Conservation (phyloP, 2,113 vertebrate species). For the Nerophis lumbriciformis region DNA sequence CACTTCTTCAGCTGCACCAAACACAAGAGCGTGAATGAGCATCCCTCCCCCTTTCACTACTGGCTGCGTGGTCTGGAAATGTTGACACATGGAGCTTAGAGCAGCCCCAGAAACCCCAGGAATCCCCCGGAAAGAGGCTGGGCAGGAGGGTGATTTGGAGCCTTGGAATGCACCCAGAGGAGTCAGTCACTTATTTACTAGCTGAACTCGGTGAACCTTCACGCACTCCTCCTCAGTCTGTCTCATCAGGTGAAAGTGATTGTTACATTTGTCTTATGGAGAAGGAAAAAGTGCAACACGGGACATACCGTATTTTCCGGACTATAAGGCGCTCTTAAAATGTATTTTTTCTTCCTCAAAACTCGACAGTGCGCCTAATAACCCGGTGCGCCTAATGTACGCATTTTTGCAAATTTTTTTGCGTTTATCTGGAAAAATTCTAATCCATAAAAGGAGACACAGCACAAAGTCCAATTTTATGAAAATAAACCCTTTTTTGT, state of each 20-base stretch:
- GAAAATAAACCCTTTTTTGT: too few relatives aligned
- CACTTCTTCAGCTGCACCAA: constrained; percentile 32
- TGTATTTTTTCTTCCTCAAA: too few relatives aligned
- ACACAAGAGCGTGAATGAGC: constrained; percentile 42
- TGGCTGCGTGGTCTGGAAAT: constrained; percentile 58
- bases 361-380: too few relatives aligned
- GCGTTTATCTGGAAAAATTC: too few relatives aligned
- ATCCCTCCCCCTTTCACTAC: constrained; percentile 7
- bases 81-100: constrained; percentile 57
- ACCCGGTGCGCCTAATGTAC: too few relatives aligned
- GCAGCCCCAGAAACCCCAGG: constrained; percentile 62
- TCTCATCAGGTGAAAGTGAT: constrained; percentile 8
- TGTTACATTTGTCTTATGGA: background rate
- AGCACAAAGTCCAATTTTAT: too few relatives aligned
- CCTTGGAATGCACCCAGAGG: constrained; percentile 70
- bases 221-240: constrained; percentile 65
- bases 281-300: too few relatives aligned
- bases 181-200: constrained; percentile 77
- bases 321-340: too few relatives aligned
- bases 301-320: too few relatives aligned
- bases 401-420: too few relatives aligned
- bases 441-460: too few relatives aligned
- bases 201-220: constrained; percentile 76
- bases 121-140: constrained; percentile 66
- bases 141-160: constrained; percentile 64